phyloP scores from a whole-genome alignment of 2,113 vertebrate species.

The Athene noctua region DNA sequence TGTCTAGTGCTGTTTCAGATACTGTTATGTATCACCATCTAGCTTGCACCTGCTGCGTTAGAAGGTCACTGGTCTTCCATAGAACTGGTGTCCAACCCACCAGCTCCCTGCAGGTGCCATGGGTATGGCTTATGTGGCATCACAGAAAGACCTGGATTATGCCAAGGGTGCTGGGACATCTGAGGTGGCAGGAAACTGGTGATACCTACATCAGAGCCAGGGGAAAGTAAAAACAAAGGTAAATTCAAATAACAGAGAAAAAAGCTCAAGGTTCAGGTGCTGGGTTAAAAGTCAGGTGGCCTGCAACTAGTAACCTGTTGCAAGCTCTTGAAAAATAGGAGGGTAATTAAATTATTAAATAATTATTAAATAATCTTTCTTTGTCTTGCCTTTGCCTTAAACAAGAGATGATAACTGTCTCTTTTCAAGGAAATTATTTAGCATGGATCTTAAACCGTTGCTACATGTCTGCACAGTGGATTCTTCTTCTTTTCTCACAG shows the following conservation, averaged over 20 bases:
- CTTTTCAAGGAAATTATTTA: neutral
- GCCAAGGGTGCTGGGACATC: neutral
- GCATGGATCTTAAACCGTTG: rapidly evolving
- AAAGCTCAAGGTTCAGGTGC: neutral
- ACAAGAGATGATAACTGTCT: neutral
- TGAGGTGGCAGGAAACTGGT: neutral
- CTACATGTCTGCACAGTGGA: neutral
- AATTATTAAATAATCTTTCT: neutral
- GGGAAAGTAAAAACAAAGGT: neutral
- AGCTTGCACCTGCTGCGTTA: neutral
- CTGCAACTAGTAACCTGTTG: neutral
- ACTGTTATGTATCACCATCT: neutral
- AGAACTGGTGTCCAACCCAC: neutral
- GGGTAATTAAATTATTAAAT: neutral
- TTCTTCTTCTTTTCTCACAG: neutral
- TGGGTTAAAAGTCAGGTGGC: neutral
- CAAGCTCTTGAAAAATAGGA: neutral
- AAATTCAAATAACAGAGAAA: neutral
- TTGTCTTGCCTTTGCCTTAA: neutral
- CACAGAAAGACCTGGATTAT: neutral
- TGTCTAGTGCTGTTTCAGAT: neutral
- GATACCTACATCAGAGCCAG: neutral
- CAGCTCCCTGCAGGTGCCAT: neutral
- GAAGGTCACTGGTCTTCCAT: neutral
- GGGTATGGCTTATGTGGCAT: neutral